These are phyloP conservation scores for Chondrilla cf. caribensis DNA, from an alignment of 37 sponge, comb jelly and placozoan species.

Conservation along the genomic window DNA sequence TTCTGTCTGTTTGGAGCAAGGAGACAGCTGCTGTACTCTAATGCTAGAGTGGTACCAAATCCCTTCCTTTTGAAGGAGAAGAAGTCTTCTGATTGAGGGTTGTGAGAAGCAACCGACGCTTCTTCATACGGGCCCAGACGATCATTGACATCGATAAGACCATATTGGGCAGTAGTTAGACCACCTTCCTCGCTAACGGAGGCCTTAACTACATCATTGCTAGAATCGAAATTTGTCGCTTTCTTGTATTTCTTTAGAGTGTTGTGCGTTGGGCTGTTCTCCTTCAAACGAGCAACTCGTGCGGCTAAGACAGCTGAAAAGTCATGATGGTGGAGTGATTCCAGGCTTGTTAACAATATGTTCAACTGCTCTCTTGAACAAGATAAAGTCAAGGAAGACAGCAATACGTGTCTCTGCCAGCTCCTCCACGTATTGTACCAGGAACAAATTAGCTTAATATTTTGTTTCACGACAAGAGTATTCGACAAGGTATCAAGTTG, in stretches of 20 bases:
- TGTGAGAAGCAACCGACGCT: not conserved
- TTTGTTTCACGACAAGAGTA: slow-evolving; percentile 4
- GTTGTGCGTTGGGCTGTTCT: slow-evolving; percentile 26
- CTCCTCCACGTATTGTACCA: slow-evolving; percentile 61
- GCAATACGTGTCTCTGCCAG: slow-evolving; percentile 58
- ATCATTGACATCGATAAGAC: not conserved
- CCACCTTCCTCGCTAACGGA: not conserved
- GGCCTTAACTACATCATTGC: slow-evolving; percentile 19
- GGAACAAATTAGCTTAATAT: slow-evolving; percentile 36
- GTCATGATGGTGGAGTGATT: slow-evolving; percentile 72
- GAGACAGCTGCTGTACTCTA: slow-evolving; percentile 30
- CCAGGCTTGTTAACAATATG: slow-evolving; percentile 60
- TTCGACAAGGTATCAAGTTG: not conserved
- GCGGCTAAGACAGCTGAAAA: slow-evolving; percentile 58
- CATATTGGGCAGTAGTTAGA: not conserved
- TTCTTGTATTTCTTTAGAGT: not conserved
- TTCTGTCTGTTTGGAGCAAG: slow-evolving; percentile 11
- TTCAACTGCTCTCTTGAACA: slow-evolving; percentile 57
- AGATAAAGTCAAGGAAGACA: slow-evolving; percentile 42
- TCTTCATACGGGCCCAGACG: not conserved
- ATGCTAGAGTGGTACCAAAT: not conserved
- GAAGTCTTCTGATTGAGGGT: slow-evolving; percentile 13
- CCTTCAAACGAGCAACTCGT: slow-evolving; percentile 38
- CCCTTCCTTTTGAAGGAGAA: slow-evolving; percentile 20
- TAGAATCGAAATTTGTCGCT: not conserved